These are phyloP conservation scores for Aromia moschata DNA, from an alignment of 2,888 invertebrate species.

Conservation along the genomic window DNA sequence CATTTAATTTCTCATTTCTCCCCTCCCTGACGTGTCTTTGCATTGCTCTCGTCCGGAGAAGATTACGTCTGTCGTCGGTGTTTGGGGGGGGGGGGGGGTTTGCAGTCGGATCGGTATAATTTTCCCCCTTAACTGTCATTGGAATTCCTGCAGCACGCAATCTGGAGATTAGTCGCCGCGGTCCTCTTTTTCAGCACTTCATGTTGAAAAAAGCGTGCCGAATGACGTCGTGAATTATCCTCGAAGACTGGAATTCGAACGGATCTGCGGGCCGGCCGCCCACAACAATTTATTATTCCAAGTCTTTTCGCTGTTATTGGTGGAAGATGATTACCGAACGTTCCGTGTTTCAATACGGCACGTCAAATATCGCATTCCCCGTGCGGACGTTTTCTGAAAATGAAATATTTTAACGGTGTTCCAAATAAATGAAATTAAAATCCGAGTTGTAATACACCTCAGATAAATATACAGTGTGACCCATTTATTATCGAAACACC, in stretches of 20 bases:
- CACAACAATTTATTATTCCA: background rate
- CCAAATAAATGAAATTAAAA: too few relatives aligned
- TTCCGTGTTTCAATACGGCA: too few relatives aligned
- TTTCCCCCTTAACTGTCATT: slow-evolving; percentile 13
- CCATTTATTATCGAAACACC: too few relatives aligned
- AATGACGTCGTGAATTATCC: background rate
- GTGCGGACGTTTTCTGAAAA: too few relatives aligned
- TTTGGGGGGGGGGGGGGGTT: slow-evolving; percentile 1
- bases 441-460: too few relatives aligned
- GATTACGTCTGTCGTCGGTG: slow-evolving; percentile 8
- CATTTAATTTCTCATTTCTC: background rate
- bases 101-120: slow-evolving; percentile 12
- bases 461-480: too few relatives aligned
- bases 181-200: background rate
- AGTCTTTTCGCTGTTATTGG: too few relatives aligned
- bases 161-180: slow-evolving; percentile 10
- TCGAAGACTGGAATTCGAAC: background rate
- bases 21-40: background rate
- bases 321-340: background rate
- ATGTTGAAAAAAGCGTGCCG: background rate
- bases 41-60: background rate
- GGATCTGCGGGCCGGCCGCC: background rate
- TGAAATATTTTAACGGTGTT: too few relatives aligned
- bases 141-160: slow-evolving; percentile 15
- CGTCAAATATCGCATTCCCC: too few relatives aligned